These are phyloP conservation scores for Forficula auricularia DNA, from an alignment of 1,140 invertebrate genomes.

Conservation along the genomic window DNA sequence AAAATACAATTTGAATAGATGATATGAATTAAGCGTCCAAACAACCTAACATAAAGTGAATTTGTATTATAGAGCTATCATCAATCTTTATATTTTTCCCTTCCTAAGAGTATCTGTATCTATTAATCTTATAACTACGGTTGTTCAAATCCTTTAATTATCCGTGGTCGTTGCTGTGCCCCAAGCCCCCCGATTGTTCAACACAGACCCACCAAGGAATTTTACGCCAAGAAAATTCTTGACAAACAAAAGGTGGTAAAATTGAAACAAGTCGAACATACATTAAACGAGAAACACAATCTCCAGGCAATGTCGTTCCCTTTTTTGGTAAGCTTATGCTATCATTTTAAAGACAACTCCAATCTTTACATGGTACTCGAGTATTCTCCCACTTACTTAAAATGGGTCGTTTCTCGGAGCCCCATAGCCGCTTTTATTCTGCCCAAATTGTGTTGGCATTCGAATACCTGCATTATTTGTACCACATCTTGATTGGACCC, in stretches of 20 bases:
- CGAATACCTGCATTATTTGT: conserved; percentile 98
- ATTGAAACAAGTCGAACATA: conserved; percentile 93
- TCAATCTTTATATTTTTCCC: too few relatives aligned
- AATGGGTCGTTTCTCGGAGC: conserved; percentile 88
- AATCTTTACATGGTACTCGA: conserved; percentile 98
- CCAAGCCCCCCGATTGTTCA: conserved; percentile 99
- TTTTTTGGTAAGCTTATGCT: conserved; percentile 89
- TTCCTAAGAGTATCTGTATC: too few relatives aligned
- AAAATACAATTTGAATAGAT: too few relatives aligned
- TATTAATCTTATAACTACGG: too few relatives aligned
- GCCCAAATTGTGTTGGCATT: conserved; percentile 98
- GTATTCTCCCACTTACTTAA: conserved; percentile 92
- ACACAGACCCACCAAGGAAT: conserved; percentile 91
- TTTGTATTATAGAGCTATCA: too few relatives aligned
- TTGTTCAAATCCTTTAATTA: too few relatives aligned
- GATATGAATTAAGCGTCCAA: too few relatives aligned
- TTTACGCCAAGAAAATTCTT: conserved; percentile 98
- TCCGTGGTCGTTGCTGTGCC: conserved; percentile 97
- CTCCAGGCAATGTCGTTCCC: conserved; percentile 94
- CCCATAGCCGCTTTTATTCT: conserved; percentile 96
- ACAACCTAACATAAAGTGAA: too few relatives aligned
- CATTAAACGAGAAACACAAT: conserved; percentile 92
- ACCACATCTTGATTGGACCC: conserved; percentile 97
- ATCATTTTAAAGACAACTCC: conserved; percentile 97
- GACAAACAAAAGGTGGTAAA: conserved; percentile 99